A percentile compares a stretch with the other conserved stretches of the same genome.
Conservation (phyloP, 2,888 invertebrate genomes). For the Apamea epomidion region DNA sequence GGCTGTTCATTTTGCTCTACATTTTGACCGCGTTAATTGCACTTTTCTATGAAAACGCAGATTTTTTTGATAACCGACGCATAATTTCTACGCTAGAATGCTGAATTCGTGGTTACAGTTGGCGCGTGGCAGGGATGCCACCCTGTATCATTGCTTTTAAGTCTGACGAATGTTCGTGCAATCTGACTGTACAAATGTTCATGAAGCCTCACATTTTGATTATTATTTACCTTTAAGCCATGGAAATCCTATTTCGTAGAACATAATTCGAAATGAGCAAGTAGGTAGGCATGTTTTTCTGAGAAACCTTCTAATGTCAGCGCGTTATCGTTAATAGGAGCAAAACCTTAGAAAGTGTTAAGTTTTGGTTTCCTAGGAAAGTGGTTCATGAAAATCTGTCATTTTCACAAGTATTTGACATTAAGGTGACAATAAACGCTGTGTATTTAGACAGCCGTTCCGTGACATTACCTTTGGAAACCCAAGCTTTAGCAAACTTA, state of each 20-base stretch:
- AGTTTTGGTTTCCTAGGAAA: not conserved
- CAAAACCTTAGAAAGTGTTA: not conserved
- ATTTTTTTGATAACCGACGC: too few species aligned
- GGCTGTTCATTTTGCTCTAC: too few species aligned
- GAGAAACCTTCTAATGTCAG: not conserved
- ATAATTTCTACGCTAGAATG: too few species aligned
- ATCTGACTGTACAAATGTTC: not conserved
- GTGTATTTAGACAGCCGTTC: not conserved
- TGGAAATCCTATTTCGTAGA: not conserved
- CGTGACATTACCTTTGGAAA: too few species aligned
- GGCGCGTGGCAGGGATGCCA: too few species aligned
- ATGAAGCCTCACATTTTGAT: too few species aligned
- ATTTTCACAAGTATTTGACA: not conserved
- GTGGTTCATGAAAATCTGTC: not conserved
- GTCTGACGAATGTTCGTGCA: too few species aligned
- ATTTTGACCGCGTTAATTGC: too few species aligned
- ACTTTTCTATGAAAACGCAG: too few species aligned
- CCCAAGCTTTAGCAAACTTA: not conserved
- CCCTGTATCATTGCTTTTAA: not conserved
- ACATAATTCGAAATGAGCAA: not conserved
- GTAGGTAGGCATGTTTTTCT: not conserved
- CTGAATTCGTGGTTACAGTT: too few species aligned
- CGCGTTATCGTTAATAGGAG: slow-evolving; percentile 1
- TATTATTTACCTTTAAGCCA: not conserved
- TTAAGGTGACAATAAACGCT: not conserved